These are phyloP conservation scores for Leucophora obtusa DNA, from an alignment of 2,888 invertebrate species.

Conservation along the genomic window DNA sequence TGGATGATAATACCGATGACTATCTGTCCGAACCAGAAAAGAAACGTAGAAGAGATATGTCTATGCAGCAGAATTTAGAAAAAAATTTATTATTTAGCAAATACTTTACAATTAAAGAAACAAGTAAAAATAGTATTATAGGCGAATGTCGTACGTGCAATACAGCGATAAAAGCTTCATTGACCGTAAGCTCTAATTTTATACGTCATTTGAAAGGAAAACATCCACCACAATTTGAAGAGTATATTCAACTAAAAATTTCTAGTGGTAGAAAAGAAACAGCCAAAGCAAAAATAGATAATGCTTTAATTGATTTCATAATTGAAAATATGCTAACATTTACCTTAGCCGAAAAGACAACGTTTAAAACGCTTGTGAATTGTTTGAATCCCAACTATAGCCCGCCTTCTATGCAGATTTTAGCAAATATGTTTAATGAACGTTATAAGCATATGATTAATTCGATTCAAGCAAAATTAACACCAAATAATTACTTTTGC, in stretches of 20 bases:
- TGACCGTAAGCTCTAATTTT: background rate
- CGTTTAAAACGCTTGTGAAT: background rate
- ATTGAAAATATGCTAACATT: slow-evolving; percentile 1
- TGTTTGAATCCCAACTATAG: background rate
- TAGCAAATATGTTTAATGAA: background rate
- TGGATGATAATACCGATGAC: background rate
- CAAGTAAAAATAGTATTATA: background rate
- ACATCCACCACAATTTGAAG: background rate
- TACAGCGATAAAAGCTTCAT: background rate
- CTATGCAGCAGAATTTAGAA: background rate
- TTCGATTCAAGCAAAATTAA: background rate
- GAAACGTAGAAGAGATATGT: background rate
- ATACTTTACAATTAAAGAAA: background rate
- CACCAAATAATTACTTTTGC: background rate
- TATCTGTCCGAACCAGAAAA: background rate
- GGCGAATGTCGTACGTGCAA: background rate
- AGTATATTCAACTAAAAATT: background rate
- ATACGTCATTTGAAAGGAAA: background rate
- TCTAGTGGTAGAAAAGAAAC: background rate
- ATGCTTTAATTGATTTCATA: background rate
- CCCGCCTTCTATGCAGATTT: background rate
- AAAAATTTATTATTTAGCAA: background rate
- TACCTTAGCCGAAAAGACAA: background rate
- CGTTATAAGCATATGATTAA: background rate
- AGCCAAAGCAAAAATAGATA: background rate